A percentile compares a stretch with the other conserved stretches of the same genome.
Conservation (phyloP, 1,140 invertebrate species). For the Heliconius hermathena region DNA sequence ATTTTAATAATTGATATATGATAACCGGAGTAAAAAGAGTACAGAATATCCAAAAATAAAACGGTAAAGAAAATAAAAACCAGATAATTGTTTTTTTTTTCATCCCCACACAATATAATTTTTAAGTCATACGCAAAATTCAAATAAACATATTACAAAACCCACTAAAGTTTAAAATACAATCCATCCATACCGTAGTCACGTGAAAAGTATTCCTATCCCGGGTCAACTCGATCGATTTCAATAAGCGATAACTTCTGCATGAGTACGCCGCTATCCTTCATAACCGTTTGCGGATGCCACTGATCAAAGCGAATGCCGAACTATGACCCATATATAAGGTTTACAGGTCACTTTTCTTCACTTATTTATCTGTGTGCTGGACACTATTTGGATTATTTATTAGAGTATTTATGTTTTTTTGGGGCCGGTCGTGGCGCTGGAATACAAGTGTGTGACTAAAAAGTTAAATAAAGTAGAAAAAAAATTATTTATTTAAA, state of each 20-base stretch:
- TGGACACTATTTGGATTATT: neutral
- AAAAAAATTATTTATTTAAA: no score
- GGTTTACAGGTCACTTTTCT: conserved; percentile 12
- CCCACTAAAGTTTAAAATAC: conserved; percentile 32
- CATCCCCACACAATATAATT: no score
- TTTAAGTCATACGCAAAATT: neutral
- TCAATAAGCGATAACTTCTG: conserved; percentile 75
- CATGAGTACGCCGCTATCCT: conserved; percentile 57
- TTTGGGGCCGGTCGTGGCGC: neutral
- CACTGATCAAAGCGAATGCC: conserved; percentile 51
- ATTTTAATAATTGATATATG: no score
- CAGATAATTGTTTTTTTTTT: no score
- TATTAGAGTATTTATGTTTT: neutral
- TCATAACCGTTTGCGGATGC: conserved; percentile 54
- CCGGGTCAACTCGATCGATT: conserved; percentile 60
- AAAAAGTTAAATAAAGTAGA: no score
- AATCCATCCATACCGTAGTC: conserved; percentile 33
- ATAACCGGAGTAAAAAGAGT: no score
- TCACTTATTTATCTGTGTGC: neutral
- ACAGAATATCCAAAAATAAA: no score
- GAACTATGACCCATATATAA: conserved; percentile 21
- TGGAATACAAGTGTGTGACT: no score
- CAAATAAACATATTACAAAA: neutral
- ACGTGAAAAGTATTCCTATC: conserved; percentile 51
- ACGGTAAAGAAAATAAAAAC: no score